Evolutionary conservation across 2,888 invertebrate genomes (phyloP).

Genomic region (Osmoderma eremita): DNA sequence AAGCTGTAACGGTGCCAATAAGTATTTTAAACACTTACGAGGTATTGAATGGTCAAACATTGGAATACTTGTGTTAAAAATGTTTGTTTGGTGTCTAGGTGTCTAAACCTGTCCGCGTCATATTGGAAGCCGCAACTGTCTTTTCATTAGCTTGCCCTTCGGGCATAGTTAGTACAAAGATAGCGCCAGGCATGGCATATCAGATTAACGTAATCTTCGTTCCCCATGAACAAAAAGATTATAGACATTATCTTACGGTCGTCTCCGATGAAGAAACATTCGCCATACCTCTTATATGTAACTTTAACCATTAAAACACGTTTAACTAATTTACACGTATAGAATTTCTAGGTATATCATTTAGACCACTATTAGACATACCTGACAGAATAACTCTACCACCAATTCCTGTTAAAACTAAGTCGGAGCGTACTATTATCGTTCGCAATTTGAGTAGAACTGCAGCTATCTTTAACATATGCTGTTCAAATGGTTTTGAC

Average conservation of each 20-base stretch:
- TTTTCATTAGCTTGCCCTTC: constrained; percentile 66
- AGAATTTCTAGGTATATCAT: constrained; percentile 65
- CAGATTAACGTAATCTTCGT: constrained; percentile 71
- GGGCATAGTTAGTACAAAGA: constrained; percentile 64
- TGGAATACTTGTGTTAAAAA: neutral
- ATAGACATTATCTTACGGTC: constrained; percentile 67
- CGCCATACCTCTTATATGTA: constrained; percentile 71
- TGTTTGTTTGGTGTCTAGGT: constrained; percentile 62
- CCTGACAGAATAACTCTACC: constrained; percentile 69
- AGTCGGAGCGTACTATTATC: constrained; percentile 64
- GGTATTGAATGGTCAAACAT: constrained; percentile 58
- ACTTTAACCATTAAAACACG: constrained; percentile 41
- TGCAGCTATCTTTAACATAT: constrained; percentile 65
- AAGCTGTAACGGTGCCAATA: constrained; percentile 65
- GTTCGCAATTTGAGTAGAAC: constrained; percentile 68
- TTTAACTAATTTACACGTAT: constrained; percentile 18
- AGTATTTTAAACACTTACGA: constrained; percentile 69
- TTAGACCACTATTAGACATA: constrained; percentile 69
- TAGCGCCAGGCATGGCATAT: constrained; percentile 77
- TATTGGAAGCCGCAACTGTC: constrained; percentile 65
- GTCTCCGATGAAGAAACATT: constrained; percentile 67
- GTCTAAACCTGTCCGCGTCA: constrained; percentile 66
- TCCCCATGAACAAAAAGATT: constrained; percentile 69
- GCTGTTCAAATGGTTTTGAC: constrained; percentile 65
- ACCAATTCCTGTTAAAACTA: constrained; percentile 66